These are phyloP conservation scores for Callipepla squamata DNA, from an alignment of 2,113 vertebrate genomes.

Conservation along the genomic window DNA sequence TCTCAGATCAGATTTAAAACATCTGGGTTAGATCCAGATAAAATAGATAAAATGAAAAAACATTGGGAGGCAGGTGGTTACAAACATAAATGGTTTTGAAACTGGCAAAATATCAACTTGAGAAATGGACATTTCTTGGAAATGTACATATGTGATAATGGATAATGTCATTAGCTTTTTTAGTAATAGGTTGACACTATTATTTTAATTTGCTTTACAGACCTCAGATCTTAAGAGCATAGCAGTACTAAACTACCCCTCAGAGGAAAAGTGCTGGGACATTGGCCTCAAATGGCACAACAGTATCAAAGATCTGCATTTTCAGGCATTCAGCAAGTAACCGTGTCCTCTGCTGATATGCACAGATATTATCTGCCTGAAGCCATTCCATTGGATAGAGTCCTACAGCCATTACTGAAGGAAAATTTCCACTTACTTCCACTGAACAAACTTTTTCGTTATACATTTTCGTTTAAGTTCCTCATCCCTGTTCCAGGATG, in stretches of 20 bases:
- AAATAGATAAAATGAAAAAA: neutral
- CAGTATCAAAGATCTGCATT: neutral
- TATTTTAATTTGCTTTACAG: neutral
- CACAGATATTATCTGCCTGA: neutral
- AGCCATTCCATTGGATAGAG: neutral
- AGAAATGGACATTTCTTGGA: neutral
- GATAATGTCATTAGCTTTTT: neutral
- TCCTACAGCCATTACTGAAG: neutral
- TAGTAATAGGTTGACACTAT: neutral
- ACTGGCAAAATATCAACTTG: neutral
- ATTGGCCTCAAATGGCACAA: neutral
- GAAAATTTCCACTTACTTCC: slow-evolving; percentile 1
- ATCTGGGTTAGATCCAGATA: neutral
- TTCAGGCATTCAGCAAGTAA: neutral
- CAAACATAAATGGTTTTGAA: neutral
- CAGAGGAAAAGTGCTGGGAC: neutral
- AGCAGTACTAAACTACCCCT: neutral
- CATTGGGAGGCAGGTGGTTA: neutral
- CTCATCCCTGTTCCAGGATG: neutral
- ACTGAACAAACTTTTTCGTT: neutral
- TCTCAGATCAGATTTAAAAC: neutral
- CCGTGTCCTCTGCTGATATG: neutral
- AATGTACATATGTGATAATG: neutral
- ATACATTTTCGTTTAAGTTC: neutral
- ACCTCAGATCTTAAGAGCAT: neutral